Conservation (phyloP, 2,888 invertebrate genomes). For the Helicoverpa assulta region DNA sequence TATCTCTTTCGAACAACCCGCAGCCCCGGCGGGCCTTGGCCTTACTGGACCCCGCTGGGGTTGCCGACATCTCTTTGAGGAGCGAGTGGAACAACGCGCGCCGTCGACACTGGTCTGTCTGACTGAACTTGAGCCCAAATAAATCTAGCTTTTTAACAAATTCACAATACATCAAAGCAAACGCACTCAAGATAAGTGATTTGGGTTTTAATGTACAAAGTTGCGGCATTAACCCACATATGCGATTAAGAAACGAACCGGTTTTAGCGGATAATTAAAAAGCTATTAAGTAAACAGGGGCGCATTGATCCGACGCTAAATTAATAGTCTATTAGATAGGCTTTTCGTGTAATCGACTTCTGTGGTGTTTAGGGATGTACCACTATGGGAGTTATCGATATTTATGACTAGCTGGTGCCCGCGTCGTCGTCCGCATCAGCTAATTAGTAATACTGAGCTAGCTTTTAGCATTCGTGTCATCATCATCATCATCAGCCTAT, state of each 20-base stretch:
- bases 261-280: conserved; percentile 56
- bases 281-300: conserved; percentile 52
- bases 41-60: too few species aligned
- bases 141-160: neutral
- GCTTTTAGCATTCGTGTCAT: too few species aligned
- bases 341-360: conserved; percentile 55
- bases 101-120: too few species aligned
- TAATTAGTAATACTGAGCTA: too few species aligned
- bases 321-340: conserved; percentile 50
- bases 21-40: too few species aligned
- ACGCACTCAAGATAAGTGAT: conserved; percentile 9
- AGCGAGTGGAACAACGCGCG: too few species aligned
- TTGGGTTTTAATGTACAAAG: conserved; percentile 1
- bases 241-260: conserved; percentile 32
- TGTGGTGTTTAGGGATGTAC: conserved; percentile 39
- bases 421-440: too few species aligned
- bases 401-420: too few species aligned
- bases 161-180: neutral
- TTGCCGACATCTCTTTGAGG: too few species aligned
- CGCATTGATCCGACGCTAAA: conserved; percentile 48
- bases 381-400: conserved; percentile 4
- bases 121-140: neutral
- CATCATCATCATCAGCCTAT: too few species aligned
- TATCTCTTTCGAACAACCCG: too few species aligned
- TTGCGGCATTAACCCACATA: conserved; percentile 26